Base-by-base conservation (phyloP, 2,888 invertebrate species). In the Reticulitermes lucifugus region DNA sequence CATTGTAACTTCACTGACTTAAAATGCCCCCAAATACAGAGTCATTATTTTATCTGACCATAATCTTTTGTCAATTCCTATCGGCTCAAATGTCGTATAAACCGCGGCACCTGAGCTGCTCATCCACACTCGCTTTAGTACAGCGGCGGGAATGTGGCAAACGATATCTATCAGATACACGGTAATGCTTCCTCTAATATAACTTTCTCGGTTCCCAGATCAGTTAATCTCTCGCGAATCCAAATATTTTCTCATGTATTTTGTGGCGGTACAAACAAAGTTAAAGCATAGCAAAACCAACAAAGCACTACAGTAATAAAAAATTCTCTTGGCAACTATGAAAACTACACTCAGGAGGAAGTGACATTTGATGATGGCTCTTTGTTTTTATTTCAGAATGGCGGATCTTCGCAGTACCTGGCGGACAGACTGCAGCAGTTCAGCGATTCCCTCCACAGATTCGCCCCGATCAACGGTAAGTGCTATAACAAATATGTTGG, bases 371-470 rank as follows among this genome's bases (percentile, higher is more conserved):
- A 46, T 77, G 22, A 51, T 46, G 9, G 9, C 46, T 43, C 9
- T 21, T 43, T 77, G 9, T 77, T 77, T 70, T 70, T 81, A 43
- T 81, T 81, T 81, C 70, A 81, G 81, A 81, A 81, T 70, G 81
- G 81, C 43, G 81, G 81, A 43, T 81, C 81, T 18, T 46, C 81
- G 35, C 81, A 81, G 46, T 81, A 81, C 43, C 81, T 81, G 43
- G 81, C 81, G 41, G 81, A 81, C 35, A 35, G 70, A 70, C 46
- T 81, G 21, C 65, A 81, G 25, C 81, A 81, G 43, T 81, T 81
- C 65, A 81, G 65, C 70, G 81, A 81, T 81, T 81, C 81, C 25
- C 70, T 81, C 65, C 35, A 70, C 81, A 81, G 81, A 81, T 81
- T 81, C 55, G 81, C 18, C 25, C 81, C 81, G 41, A 81, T 81